phyloP scores from a whole-genome alignment of 2,888 invertebrate species.

The Tenthredo livida region DNA sequence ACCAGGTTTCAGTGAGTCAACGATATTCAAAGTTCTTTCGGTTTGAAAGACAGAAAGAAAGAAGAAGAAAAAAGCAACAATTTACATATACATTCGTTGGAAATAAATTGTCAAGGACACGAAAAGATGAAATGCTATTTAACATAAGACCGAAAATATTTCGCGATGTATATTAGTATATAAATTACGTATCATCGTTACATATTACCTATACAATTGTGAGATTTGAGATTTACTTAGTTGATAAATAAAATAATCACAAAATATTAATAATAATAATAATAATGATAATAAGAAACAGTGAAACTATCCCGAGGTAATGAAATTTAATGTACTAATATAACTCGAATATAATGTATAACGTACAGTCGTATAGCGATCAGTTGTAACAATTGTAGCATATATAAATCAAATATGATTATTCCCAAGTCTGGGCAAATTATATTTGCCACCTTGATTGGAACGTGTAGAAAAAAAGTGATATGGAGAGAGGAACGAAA shows the following conservation, averaged over 20 bases:
- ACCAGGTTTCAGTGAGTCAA: conserved; percentile 1
- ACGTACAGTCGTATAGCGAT: background rate
- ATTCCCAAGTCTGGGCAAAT: background rate
- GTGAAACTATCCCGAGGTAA: background rate
- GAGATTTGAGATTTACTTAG: background rate
- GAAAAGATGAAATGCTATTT: background rate
- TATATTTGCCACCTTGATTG: conserved; percentile 4
- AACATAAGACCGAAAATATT: background rate
- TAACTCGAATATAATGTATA: background rate
- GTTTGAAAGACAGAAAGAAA: background rate
- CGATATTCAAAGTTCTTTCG: conserved; percentile 34
- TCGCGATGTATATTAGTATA: background rate
- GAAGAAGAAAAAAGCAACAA: background rate
- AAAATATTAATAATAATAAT: background rate
- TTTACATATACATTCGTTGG: conserved; percentile 18
- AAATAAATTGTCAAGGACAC: conserved; percentile 7
- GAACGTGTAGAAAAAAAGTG: background rate
- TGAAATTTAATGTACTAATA: background rate
- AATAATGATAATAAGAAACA: background rate
- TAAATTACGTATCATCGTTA: background rate
- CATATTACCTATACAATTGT: background rate
- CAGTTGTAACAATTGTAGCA: background rate
- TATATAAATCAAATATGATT: background rate
- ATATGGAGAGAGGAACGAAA: background rate
- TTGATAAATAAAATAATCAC: background rate